phyloP scores from a whole-genome alignment of 2,113 vertebrate species.

The Lamprologus sp. region DNA sequence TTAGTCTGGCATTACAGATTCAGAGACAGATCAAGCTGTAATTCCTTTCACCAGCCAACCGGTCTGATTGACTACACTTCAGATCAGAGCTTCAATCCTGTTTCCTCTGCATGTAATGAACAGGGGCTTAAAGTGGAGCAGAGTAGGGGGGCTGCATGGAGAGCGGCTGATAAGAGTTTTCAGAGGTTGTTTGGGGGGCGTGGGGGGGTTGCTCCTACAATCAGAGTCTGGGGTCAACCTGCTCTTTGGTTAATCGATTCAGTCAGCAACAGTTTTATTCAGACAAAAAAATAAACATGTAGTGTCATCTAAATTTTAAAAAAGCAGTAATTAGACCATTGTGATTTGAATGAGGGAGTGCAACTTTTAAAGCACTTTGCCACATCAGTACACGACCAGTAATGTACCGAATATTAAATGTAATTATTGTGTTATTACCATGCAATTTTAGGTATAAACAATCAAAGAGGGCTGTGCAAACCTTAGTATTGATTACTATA shows the following conservation, averaged over 20 bases:
- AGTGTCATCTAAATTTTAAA: background rate
- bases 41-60: conserved; percentile 49
- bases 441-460: background rate
- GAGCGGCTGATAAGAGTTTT: conserved; percentile 17
- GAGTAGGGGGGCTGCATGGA: background rate
- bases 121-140: conserved; percentile 34
- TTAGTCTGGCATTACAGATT: conserved; percentile 62
- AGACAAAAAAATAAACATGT: background rate
- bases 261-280: background rate
- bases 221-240: conserved; percentile 2
- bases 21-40: conserved; percentile 57
- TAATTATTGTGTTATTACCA: background rate
- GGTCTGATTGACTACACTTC: conserved; percentile 55
- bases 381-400: background rate
- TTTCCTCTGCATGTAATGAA: conserved; percentile 59
- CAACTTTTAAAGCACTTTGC: background rate
- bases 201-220: background rate
- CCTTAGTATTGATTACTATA: background rate
- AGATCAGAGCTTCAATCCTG: conserved; percentile 56
- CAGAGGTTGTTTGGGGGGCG: background rate
- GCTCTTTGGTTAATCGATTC: conserved; percentile 19
- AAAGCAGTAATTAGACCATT: background rate
- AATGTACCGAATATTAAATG: background rate
- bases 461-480: background rate
- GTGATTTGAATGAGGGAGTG: background rate